Base-by-base conservation (phyloP, 2,797 vertebrate species). In the Acropternis orthonyx region DNA sequence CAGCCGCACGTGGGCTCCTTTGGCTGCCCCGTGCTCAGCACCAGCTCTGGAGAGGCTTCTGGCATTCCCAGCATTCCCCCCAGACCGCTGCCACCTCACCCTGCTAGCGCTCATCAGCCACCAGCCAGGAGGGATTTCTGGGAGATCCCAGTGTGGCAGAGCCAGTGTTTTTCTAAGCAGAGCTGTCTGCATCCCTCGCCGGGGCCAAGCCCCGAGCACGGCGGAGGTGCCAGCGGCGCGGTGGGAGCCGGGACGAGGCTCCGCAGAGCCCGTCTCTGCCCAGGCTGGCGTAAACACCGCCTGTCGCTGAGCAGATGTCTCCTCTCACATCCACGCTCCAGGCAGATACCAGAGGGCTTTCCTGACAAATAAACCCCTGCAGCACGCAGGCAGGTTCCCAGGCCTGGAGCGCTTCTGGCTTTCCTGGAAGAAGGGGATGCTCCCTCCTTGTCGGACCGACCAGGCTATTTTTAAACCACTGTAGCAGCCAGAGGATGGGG, bases 391-490 rank as follows among this genome's bases (percentile, higher is more conserved):
- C 54, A 20, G 9, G 22, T 75, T 92, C 79, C 54, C 15, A 26
- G 69, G 62, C 62, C 52, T 26, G 71, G 28, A 77, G 73, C 0
- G 1, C 85, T 66, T 11, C 88, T 76, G 61, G 20, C 88, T 96
- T 95, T 85, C 78, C 80, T 96, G 82, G 69, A 84, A 93, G 91
- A 91, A 86, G 59, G 81, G 69, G 85, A 92, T 96, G 44, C 84
- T 95, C 84, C 56, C 37, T 61, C 80, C 85, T 54, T 4, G 6
- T 26, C 41, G 77, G 52, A 55, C 90, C 16, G 34, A 63, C 78
- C 68, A 12, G 74, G 96, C 86, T 97, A 96, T 97, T 97, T 97
- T 97, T 97, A 97, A 93, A 94, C 68, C 9, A 4, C 49, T 2
- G 6, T 14, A 36, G 83, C 92, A 96, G 92, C 81, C 26, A 0